Evolutionary conservation across 2,888 invertebrate genomes (phyloP), one percentile per base, ranked within the genome.

Genomic region (Theodoxus fluviatilis): DNA sequence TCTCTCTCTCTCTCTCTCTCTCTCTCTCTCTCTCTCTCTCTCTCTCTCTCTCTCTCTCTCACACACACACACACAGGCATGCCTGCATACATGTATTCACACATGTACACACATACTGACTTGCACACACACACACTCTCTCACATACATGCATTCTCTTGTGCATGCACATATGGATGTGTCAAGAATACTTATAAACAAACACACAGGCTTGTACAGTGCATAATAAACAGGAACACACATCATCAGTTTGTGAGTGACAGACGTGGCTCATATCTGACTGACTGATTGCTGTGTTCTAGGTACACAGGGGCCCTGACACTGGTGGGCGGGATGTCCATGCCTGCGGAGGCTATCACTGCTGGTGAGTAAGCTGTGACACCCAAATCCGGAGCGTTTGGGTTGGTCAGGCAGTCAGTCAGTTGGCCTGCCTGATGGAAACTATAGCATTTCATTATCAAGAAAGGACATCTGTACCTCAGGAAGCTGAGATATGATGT

Each of bases 291-390:
- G 33, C 49, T 55, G 70, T 68, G 12, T 43, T 31, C 25, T 69
- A 82, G 82, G 65, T 82, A 79, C 63, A 74, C 69, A 63, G 81
- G 82, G 61, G 75, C 79, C 43, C 57, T 85, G 55, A 79, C 81
- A 7, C 75, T 79, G 37, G 82, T 81, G 31, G 83, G 82, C n/a
- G 79, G 81, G 35, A 80, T 87, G 49, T 86, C 87, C n/a, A n/a
- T n/a, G 43, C 89, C 91, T 49, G 89, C 93, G 9, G 91, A 92
- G 78, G 91, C 92, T 59, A 92, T 94, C 69, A 93, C 93, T 6
- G 91, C 92, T 52, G 84, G 86, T 85, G 75, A 69, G 84, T 84
- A 74, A 67, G 68, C 31, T 52, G 31, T 59, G n/a, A 66, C 31
- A 66, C n/a, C n/a, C n/a, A n/a, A n/a, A n/a, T n/a, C n/a, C n/a